Evolutionary conservation across 1,140 invertebrate genomes (phyloP).

Genomic region (Homarus americanus): DNA sequence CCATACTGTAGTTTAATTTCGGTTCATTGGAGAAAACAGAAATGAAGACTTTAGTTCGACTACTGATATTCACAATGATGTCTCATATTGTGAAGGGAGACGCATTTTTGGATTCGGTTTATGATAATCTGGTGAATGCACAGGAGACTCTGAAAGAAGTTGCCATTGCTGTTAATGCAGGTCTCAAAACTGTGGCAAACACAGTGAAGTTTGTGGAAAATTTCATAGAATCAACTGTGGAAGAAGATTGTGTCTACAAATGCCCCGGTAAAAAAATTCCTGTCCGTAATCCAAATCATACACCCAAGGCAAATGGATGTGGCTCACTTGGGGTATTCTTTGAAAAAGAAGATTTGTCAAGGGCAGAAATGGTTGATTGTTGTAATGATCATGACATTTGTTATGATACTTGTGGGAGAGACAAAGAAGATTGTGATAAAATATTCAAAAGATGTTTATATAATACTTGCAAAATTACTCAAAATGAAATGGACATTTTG

Average conservation of each 20-base stretch:
- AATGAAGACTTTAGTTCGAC: no score
- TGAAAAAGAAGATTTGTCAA: constrained; percentile 86
- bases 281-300: constrained; percentile 84
- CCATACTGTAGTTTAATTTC: no score
- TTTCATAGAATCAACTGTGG: constrained; percentile 89
- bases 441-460: constrained; percentile 92
- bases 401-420: constrained; percentile 91
- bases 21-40: no score
- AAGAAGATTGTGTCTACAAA: constrained; percentile 87
- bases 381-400: constrained; percentile 92
- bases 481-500: constrained; percentile 71
- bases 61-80: no score
- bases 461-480: constrained; percentile 85
- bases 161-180: constrained; percentile 81
- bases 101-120: constrained; percentile 47
- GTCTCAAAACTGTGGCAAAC: constrained; percentile 86
- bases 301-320: constrained; percentile 87
- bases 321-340: constrained; percentile 86
- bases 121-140: constrained; percentile 57
- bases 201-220: constrained; percentile 88
- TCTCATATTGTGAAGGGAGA: neutral
- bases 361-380: constrained; percentile 88
- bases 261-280: constrained; percentile 83
- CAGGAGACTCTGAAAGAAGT: constrained; percentile 45
- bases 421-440: constrained; percentile 91